Base-by-base conservation (phyloP, 2,888 invertebrate species). In the Mesorhabditis spiculigera region DNA sequence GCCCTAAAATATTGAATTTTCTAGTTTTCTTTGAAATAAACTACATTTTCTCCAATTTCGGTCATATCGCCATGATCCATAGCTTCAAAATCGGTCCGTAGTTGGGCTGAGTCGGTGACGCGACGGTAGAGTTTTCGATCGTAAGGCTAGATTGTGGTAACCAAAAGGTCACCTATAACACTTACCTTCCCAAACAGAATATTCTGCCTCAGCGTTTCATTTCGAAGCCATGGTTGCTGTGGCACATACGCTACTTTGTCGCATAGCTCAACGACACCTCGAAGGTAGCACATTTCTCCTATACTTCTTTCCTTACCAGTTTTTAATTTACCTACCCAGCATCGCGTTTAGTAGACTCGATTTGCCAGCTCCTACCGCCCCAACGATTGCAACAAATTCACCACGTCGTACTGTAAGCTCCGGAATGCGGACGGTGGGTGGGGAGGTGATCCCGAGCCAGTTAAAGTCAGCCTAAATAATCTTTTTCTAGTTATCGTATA, bases 191-290 rank as follows among this genome's bases (percentile, higher is more conserved):
- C 94, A 87, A 98, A 98, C 43, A 94, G 86, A 76, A 98, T 93
- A 87, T 97, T 97, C 84, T 95, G 92, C 82, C 91, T 91, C 43
- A 97, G 88, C 0, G 95, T 94, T 4, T 93, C 92, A 88, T 97
- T 97, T 87, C 96, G 96, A 71, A 97, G 96, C 97, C 97, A 97
- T 0, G 96, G 94, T 87, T 94, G 94, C 85, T 95, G 95, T 0
- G 95, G 91, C 2, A 94, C 94, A 87, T 94, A 95, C 0, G 94
- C 94, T n/a, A 90, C 86, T 3, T 88, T 85, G n/a, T 91, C 90
- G 42, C 76, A 72, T 16, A 82, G 72, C 63, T 75, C 74, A 43
- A 83, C 77, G 8, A 71, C 73, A 5, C 83, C 83, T 28, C 75
- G 66, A 43, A 78, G 64, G 28, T 82, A 74, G 45, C 78, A 74